phyloP scores from a whole-genome alignment of 2,888 invertebrate genomes.

The Melanchra persicariae region DNA sequence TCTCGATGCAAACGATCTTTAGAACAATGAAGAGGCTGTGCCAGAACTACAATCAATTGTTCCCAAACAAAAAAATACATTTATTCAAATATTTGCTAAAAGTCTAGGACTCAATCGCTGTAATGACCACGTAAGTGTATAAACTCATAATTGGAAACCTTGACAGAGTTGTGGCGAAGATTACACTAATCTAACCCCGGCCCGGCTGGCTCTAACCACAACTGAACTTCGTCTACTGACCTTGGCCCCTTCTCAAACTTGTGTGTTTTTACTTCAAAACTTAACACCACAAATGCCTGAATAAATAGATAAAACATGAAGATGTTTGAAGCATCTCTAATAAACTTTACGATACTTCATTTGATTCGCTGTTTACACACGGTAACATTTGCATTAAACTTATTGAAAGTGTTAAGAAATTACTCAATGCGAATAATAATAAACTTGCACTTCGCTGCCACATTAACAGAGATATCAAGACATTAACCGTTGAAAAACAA shows the following conservation, averaged over 20 bases:
- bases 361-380: constrained; percentile 28
- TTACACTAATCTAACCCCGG: constrained; percentile 81
- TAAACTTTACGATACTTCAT: constrained; percentile 29
- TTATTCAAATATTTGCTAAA: constrained; percentile 45
- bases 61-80: constrained; percentile 13
- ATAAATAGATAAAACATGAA: constrained; percentile 4
- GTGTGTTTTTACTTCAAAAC: constrained; percentile 37
- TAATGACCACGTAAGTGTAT: constrained; percentile 67
- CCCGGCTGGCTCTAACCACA: constrained; percentile 76
- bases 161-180: constrained; percentile 82
- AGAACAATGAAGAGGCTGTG: not conserved
- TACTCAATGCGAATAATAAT: constrained; percentile 67
- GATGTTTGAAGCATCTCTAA: not conserved
- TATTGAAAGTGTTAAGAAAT: constrained; percentile 60
- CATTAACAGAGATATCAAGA: constrained; percentile 82
- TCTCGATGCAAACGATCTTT: not conserved
- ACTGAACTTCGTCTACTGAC: constrained; percentile 76
- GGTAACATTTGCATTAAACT: constrained; percentile 48
- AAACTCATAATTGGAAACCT: constrained; percentile 74
- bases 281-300: constrained; percentile 3
- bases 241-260: constrained; percentile 68
- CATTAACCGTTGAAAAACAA: constrained; percentile 80
- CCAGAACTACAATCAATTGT: not conserved
- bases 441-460: constrained; percentile 74
- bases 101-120: constrained; percentile 52